Evolutionary conservation across 2,888 invertebrate genomes (phyloP).

Genomic region (Callyntrura guangdongensis): DNA sequence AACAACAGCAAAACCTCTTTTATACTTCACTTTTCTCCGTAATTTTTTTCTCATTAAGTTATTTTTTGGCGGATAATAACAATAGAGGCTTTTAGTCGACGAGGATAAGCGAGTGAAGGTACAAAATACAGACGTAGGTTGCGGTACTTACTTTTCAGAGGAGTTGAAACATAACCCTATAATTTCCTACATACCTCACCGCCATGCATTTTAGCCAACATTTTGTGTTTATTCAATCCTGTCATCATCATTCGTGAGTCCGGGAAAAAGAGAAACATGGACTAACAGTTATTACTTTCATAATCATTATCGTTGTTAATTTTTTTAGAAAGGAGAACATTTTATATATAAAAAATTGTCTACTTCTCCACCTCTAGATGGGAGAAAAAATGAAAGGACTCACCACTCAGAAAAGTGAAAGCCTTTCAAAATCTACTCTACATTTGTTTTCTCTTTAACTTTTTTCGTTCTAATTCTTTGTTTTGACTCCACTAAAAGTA

Average conservation of each 20-base stretch:
- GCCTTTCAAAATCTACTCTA: not conserved
- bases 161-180: conserved; percentile 12
- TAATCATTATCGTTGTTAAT: conserved; percentile 6
- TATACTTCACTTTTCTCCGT: not conserved
- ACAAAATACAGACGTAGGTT: not conserved
- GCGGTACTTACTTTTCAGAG: not conserved
- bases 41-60: not conserved
- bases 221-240: conserved; percentile 13
- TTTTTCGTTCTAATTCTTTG: not conserved
- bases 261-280: not conserved
- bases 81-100: conserved; percentile 33
- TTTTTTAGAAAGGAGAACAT: not conserved
- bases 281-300: not conserved
- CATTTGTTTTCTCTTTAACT: not conserved
- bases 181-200: conserved; percentile 9
- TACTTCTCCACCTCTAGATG: not conserved
- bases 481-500: not conserved
- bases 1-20: conserved; percentile 17
- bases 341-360: too few species aligned
- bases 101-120: not conserved
- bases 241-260: conserved; percentile 23
- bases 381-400: not conserved
- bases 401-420: not conserved
- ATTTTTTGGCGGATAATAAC: not conserved
- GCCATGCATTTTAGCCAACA: not conserved